Base-by-base conservation (phyloP, 2,888 invertebrate species). In the Ormyrus nitidulus region DNA sequence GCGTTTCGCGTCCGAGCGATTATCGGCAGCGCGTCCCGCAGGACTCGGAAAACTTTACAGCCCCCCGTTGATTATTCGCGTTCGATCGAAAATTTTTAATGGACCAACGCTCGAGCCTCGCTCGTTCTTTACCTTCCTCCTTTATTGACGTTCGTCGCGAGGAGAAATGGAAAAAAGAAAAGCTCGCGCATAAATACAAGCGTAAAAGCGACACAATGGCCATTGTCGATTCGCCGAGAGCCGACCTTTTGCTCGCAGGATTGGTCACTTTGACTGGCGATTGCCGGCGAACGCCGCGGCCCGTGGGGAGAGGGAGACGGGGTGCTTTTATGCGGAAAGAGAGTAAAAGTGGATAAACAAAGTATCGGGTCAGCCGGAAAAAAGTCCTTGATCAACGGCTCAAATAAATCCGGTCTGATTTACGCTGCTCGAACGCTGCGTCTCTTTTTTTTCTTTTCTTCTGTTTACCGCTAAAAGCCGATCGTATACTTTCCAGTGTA, bases 331-430 rank as follows among this genome's bases (percentile, higher is more conserved):
- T 4, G 34, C 11, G 48, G 56, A 59, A 74, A 61, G 6, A 68
- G 74, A 9, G n/a, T 64, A 65, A 66, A 62, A 62, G 70, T 71
- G 66, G 19, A 69, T 70, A 70, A 79, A 79, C 74, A 69, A 79
- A 79, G 75, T 70, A 71, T 70, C 70, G 75, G 69, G 53, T 56
- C 46, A 46, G 59, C 61, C 59, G 48, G 10, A 79, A 70, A 68
- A 59, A 79, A 34, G 59, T 48, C 64, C 51, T 79, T 75, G 44
- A 65, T 75, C 75, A 65, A 64, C 59, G 70, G 44, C 46, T 69
- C 59, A 19, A 70, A 79, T 75, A 71, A 70, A 79, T 75, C 49
- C 65, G 46, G 34, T 34, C 34, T 65, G 74, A 79, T 74, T 79
- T 79, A 74, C 48, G 10, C n/a, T 13, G 46, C 6, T 53, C 53